These are phyloP conservation scores for Oscarella lobularis DNA, from an alignment of 37 sponge, comb jelly and placozoan genomes.

Conservation along the genomic window DNA sequence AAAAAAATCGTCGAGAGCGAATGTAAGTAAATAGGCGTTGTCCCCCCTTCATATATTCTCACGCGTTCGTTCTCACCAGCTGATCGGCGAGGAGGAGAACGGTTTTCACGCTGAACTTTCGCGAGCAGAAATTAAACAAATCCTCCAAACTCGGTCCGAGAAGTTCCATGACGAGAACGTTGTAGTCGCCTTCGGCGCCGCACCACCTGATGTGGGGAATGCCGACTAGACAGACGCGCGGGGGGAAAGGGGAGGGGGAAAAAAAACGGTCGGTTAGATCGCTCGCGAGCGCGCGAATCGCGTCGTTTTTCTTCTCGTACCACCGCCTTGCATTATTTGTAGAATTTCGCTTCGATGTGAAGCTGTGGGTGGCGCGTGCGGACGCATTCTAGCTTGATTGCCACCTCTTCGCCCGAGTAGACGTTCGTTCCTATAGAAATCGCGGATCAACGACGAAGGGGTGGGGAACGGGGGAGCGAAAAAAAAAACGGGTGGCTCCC, in stretches of 20 bases:
- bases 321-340: conserved; percentile 98
- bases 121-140: conserved; percentile 91
- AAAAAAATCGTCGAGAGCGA: too few relatives aligned
- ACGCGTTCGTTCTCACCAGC: conserved; percentile 52
- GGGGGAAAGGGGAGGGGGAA: too few relatives aligned
- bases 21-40: too few relatives aligned
- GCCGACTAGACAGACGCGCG: conserved; percentile 71
- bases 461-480: background rate
- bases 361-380: conserved; percentile 96
- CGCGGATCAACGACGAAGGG: background rate
- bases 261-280: too few relatives aligned
- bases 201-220: conserved; percentile 95
- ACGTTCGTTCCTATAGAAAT: conserved; percentile 73
- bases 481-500: background rate
- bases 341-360: conserved; percentile 96
- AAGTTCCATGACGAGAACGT: conserved; percentile 96
- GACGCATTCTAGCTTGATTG: conserved; percentile 92
- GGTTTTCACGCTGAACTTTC: conserved; percentile 95
- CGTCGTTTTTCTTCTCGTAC: too few relatives aligned
- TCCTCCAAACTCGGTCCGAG: conserved; percentile 97
- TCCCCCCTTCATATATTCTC: too few relatives aligned
- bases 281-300: too few relatives aligned
- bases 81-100: conserved; percentile 92
- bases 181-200: conserved; percentile 99
- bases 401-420: conserved; percentile 76